These are phyloP conservation scores for Phalacrocorax carbo DNA, from an alignment of 2,113 vertebrate genomes.

Conservation along the genomic window DNA sequence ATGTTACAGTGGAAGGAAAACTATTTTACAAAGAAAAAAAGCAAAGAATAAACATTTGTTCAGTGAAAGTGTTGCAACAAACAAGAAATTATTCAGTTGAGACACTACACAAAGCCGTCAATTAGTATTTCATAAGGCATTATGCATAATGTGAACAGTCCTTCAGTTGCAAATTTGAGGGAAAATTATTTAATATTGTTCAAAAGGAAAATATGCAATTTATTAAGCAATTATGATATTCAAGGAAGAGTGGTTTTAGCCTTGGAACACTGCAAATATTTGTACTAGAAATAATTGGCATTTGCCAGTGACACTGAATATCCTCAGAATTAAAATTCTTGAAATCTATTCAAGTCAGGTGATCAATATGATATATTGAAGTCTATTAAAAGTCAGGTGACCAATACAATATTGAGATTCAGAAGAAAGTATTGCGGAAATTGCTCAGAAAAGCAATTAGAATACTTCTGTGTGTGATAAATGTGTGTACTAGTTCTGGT, in stretches of 20 bases:
- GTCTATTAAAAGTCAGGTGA: background rate
- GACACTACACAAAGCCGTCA: conserved; percentile 25
- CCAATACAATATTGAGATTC: background rate
- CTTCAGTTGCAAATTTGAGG: conserved; percentile 28
- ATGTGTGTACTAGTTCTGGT: background rate
- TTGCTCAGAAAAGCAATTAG: background rate
- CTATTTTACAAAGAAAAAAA: background rate
- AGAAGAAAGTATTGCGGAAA: background rate
- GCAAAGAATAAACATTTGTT: conserved; percentile 18
- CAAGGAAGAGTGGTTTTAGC: background rate
- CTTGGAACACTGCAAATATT: background rate
- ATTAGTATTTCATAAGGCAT: conserved; percentile 53
- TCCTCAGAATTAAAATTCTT: background rate
- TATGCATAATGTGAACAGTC: background rate
- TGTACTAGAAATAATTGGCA: background rate
- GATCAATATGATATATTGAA: background rate
- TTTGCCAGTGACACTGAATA: background rate
- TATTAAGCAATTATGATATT: conserved; percentile 28
- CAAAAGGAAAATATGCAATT: conserved; percentile 33
- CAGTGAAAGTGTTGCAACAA: background rate
- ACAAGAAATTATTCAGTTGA: conserved; percentile 41
- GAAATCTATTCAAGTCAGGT: background rate
- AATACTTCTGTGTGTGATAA: background rate
- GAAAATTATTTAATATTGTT: conserved; percentile 47
- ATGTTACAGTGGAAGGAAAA: background rate